Base-by-base conservation (phyloP, 2,797 vertebrate species). In the Anableps anableps region DNA sequence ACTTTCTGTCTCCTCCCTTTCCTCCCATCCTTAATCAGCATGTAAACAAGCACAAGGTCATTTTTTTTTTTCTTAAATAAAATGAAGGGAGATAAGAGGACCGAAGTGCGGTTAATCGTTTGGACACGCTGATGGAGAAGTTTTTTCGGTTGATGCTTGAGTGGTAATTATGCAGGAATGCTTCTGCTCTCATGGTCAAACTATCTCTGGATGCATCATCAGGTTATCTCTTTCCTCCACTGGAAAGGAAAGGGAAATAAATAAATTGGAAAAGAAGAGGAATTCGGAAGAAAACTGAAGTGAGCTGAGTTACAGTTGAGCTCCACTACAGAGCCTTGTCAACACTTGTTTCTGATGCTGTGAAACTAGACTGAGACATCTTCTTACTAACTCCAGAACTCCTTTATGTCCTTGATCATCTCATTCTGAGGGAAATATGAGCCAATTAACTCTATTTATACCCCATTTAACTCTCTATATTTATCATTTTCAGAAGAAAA, bases 11-110 rank as follows among this genome's bases (percentile, higher is more conserved):
- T 91, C 86, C 91, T 90, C 77, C 81, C 87, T 84, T 89, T 85
- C 83, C 89, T 83, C 86, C 91, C 80, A 87, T 88, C 92, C 94
- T 93, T 94, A 95, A 95, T 95, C 92, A 93, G 91, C 91, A 92
- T 93, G 93, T 94, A 95, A 94, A 94, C 94, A 95, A 93, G 87
- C 76, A 47, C 95, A 96, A 96, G 94, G 95, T 95, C 93, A 93
- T 94, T 64, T 94, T 93, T 93, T n/a, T n/a, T 89, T 94, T 94
- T 86, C 91, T 94, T 93, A 92, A 94, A 94, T 86, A 88, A 93
- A 93, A 88, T 89, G 81, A 83, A 89, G 86, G 70, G 53, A 90
- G 92, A 94, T 95, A 94, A 95, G 93, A 93, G 86, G 89, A 94
- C 91, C 85, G 77, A 87, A 89, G 89, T 85, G 80, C 89, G 93